Evolutionary conservation across 2,113 vertebrate genomes (phyloP), one percentile per base, ranked within the genome.

Genomic region (Hypocryptadius cinnamomeus): DNA sequence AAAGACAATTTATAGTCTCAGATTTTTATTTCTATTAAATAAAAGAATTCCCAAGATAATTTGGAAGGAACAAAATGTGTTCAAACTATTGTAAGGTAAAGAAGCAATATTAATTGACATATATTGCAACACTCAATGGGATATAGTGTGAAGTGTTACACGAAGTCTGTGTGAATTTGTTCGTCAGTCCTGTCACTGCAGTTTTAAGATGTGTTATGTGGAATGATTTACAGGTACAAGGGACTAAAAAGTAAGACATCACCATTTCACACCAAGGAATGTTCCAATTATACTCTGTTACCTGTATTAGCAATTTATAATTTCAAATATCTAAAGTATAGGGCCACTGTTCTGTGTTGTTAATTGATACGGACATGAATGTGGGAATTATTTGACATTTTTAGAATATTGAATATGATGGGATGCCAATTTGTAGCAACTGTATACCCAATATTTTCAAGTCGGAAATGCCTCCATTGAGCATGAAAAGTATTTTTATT

Each of bases 71-170:
- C 66, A 79, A 97, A 97, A 97, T 97, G 77, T 97, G 87, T 97
- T 98, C 97, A 97, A 97, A 93, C 37, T 88, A 94, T 96, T 95
- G 92, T 94, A 97, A 96, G 94, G 91, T 97, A 97, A 97, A 96
- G 94, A 96, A 97, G 79, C 94, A 95, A 97, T 98, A 97, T 97
- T 97, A 98, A 98, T 97, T 98, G 97, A 97, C 94, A 97, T 98
- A 97, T 98, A 97, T 97, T 97, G 94, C 85, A 97, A 95, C 94
- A 97, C 97, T 97, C 95, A 94, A 87, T 97, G 95, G 97, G 96
- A 97, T 79, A 87, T 95, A 97, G 97, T 98, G 98, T 98, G 97
- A 98, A 97, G 96, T 97, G 94, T 97, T 96, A 95, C 97, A 97
- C 97, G 78, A 96, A 97, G 92, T 94, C 96, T 96, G 97, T 98